Percentiles rank a stretch among this genome's conserved stretches.
Conservation (phyloP, 2,888 invertebrate species). For the Fragum whitleyi region DNA sequence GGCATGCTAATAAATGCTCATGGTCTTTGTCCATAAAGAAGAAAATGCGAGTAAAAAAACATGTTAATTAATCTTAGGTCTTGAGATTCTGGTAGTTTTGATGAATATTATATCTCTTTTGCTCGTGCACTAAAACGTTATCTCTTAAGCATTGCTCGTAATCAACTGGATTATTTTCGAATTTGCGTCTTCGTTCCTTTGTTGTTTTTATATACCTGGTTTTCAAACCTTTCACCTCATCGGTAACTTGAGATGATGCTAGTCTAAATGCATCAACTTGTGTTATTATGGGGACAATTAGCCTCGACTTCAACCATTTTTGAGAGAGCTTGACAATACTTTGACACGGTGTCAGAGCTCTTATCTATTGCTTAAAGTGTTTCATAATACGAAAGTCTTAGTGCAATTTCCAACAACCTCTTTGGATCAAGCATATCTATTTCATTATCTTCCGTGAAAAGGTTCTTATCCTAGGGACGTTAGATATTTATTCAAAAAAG, state of each 20-base stretch:
- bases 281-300: not conserved
- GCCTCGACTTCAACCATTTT: conserved; percentile 5
- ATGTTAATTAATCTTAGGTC: not conserved
- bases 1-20: conserved; percentile 4
- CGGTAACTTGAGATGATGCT: not conserved
- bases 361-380: not conserved
- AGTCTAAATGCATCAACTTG: conserved; percentile 3
- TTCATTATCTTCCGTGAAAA: not conserved
- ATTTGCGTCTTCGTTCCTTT: conserved; percentile 3
- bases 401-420: not conserved
- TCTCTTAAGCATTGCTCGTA: conserved; percentile 2
- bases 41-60: conserved; percentile 12
- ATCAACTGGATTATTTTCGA: conserved; percentile 9
- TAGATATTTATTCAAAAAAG: not conserved
- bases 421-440: not conserved
- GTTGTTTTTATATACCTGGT: not conserved
- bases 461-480: not conserved
- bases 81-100: not conserved
- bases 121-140: not conserved
- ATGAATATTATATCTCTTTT: not conserved
- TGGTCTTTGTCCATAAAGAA: conserved; percentile 2
- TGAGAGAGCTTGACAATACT: conserved; percentile 8
- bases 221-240: not conserved
- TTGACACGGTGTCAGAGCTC: not conserved
- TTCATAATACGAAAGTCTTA: not conserved